A percentile compares a stretch with the other conserved stretches of the same genome.
Conservation (phyloP, 1,140 invertebrate species). For the Meloidogyne chitwoodi region DNA sequence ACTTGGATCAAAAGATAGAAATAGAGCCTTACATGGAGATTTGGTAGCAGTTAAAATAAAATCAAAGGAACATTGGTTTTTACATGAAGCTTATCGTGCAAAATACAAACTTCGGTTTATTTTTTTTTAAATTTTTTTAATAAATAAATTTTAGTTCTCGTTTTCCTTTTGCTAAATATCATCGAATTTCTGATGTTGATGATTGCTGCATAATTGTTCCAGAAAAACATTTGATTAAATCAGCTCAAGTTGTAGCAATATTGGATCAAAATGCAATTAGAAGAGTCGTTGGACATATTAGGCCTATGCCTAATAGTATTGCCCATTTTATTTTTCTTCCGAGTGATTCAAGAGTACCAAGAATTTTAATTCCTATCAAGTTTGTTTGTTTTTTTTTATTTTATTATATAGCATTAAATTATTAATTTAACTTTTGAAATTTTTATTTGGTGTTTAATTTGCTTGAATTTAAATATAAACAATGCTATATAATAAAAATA, state of each 20-base stretch:
- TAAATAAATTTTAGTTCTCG: neutral
- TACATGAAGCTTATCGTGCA: conserved; percentile 12
- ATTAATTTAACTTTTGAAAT: too few species aligned
- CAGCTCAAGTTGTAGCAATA: conserved; percentile 12
- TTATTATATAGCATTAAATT: too few species aligned
- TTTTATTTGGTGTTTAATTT: too few species aligned
- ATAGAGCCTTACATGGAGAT: conserved; percentile 44
- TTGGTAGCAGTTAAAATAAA: conserved; percentile 23
- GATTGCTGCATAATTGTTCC: neutral
- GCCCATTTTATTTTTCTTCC: conserved; percentile 69
- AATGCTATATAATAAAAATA: too few species aligned
- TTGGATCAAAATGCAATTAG: conserved; percentile 4
- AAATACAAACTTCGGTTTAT: conserved; percentile 1
- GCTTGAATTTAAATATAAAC: too few species aligned
- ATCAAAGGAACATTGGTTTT: conserved; percentile 16
- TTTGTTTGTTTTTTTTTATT: conserved; percentile 44
- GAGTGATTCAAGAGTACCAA: conserved; percentile 71
- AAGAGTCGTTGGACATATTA: conserved; percentile 65
- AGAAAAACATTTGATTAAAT: conserved; percentile 7
- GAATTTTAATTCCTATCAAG: conserved; percentile 68
- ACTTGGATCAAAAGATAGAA: conserved; percentile 38
- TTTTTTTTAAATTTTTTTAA: neutral
- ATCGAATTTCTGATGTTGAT: conserved; percentile 1
- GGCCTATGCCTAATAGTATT: conserved; percentile 65
- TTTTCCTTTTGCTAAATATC: neutral